Evolutionary conservation across 2,888 invertebrate genomes (phyloP).

Genomic region (Melinaea menophilus): DNA sequence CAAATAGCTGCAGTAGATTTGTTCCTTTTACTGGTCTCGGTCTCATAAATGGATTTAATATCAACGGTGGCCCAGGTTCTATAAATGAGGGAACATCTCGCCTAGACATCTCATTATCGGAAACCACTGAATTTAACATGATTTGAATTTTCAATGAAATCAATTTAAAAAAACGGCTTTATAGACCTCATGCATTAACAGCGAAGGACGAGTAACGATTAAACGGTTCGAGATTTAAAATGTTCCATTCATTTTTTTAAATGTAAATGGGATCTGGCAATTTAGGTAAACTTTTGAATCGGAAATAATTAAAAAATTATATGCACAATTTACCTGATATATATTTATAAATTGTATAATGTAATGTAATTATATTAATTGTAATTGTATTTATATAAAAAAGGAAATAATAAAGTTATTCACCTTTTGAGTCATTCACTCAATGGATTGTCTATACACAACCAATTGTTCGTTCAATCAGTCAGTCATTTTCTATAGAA

Average conservation of each 20-base stretch:
- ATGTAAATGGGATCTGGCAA: not conserved
- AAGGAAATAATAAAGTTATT: no score
- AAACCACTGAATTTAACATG: slow-evolving; percentile 52
- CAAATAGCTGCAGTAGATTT: slow-evolving; percentile 62
- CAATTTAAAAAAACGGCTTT: no score
- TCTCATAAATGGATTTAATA: slow-evolving; percentile 68
- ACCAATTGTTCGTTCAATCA: slow-evolving; percentile 28
- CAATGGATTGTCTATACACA: no score
- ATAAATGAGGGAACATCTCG: slow-evolving; percentile 72
- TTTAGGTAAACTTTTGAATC: not conserved
- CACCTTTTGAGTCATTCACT: no score
- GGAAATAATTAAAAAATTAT: no score
- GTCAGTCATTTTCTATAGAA: slow-evolving; percentile 51
- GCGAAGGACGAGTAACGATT: not conserved
- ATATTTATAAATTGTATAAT: no score
- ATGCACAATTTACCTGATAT: no score
- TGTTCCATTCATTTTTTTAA: not conserved
- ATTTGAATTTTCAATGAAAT: not conserved
- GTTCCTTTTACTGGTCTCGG: slow-evolving; percentile 65
- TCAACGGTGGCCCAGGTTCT: slow-evolving; percentile 65
- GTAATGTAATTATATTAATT: no score
- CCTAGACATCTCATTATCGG: slow-evolving; percentile 49
- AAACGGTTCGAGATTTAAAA: not conserved
- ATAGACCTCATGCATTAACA: not conserved
- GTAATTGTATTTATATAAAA: no score